Evolutionary conservation across 2,113 vertebrate species (phyloP).

Genomic region (Nettapus auritus): DNA sequence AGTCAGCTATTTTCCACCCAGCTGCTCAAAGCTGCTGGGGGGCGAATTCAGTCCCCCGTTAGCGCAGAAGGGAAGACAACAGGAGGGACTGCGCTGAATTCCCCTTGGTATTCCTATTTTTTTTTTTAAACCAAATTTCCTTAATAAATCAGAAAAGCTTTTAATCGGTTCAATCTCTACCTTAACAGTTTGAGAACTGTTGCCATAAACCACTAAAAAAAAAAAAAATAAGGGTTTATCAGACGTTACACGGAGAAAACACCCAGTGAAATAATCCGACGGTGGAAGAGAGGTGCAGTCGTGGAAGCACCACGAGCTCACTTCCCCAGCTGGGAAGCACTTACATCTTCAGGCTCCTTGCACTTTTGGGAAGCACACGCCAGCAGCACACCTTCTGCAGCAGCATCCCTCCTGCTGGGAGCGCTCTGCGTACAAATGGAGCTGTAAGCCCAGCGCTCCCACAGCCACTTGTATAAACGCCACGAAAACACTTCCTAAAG

Average conservation of each 20-base stretch:
- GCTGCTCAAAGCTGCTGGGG: background rate
- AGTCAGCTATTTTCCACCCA: background rate
- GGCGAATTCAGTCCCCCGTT: background rate
- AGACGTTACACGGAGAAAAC: rapidly evolving
- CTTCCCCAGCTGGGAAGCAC: background rate
- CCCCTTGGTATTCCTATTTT: background rate
- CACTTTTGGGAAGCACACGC: background rate
- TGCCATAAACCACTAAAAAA: background rate
- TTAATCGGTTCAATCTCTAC: background rate
- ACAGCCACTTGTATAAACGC: background rate
- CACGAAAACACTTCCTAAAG: background rate
- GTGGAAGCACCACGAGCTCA: background rate
- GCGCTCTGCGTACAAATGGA: rapidly evolving
- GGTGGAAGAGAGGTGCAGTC: background rate
- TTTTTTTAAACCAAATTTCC: background rate
- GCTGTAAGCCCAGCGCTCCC: background rate
- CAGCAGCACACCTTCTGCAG: background rate
- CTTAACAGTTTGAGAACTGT: background rate
- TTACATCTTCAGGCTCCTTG: background rate
- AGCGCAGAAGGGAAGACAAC: background rate
- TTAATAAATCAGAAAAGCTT: background rate
- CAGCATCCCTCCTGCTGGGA: background rate
- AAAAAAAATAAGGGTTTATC: background rate
- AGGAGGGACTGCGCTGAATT: rapidly evolving
- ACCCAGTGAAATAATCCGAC: background rate